Percentiles rank a stretch among this genome's conserved stretches.
phyloP scores from a whole-genome alignment of 2,113 vertebrate species.

The Garra rufa region DNA sequence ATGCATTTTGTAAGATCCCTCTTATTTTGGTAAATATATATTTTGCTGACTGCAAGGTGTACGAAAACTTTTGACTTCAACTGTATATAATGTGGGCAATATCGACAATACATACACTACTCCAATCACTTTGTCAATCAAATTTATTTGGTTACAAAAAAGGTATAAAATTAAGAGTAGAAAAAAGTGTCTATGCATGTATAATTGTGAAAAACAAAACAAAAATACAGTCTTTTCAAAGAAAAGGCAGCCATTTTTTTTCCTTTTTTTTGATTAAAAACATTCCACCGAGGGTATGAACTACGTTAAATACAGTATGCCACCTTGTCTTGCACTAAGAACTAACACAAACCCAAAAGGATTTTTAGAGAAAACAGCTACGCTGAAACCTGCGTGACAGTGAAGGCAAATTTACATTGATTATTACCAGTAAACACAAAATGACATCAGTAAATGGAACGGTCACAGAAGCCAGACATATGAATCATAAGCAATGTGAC shows the following conservation, averaged over 20 bases:
- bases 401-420: slow-evolving; percentile 29
- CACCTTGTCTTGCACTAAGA: slow-evolving; percentile 19
- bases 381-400: slow-evolving; percentile 20
- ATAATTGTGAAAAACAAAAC: slow-evolving; percentile 68
- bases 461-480: slow-evolving; percentile 17
- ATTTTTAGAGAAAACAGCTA: slow-evolving; percentile 26
- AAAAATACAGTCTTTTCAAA: slow-evolving; percentile 56
- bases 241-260: slow-evolving; percentile 67
- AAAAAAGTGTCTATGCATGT: slow-evolving; percentile 67
- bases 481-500: slow-evolving; percentile 17
- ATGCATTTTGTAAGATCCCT: no score
- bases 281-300: slow-evolving; percentile 51
- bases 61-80: no score
- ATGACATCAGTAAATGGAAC: slow-evolving; percentile 34
- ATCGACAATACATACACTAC: slow-evolving; percentile 2
- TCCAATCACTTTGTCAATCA: slow-evolving; percentile 46
- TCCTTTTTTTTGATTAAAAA: slow-evolving; percentile 51
- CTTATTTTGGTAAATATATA: no score
- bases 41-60: no score
- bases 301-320: slow-evolving; percentile 41
- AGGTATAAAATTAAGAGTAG: slow-evolving; percentile 78
- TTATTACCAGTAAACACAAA: slow-evolving; percentile 37
- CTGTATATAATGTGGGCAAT: background rate
- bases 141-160: slow-evolving; percentile 75
- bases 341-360: slow-evolving; percentile 39